Conservation (phyloP, 1,140 invertebrate genomes). For the Bacillus rossius region DNA sequence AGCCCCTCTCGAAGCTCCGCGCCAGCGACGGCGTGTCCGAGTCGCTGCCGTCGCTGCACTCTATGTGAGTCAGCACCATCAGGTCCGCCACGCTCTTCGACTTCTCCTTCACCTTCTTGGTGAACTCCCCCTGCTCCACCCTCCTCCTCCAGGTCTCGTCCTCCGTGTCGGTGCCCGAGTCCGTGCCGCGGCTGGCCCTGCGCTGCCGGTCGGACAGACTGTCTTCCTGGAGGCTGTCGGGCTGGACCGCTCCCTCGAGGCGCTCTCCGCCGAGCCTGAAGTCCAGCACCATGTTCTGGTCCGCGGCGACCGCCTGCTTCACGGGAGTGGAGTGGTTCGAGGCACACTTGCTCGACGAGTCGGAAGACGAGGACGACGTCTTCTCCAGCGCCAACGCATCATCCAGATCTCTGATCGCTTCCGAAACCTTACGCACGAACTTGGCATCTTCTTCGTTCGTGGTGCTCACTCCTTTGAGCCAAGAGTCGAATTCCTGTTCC, state of each 20-base stretch:
- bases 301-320: conserved; percentile 11
- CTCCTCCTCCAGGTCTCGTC: conserved; percentile 59
- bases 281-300: conserved; percentile 28
- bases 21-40: conserved; percentile 27
- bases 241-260: background rate
- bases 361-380: conserved; percentile 51
- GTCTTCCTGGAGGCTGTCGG: conserved; percentile 10
- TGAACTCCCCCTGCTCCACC: conserved; percentile 57
- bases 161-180: conserved; percentile 36
- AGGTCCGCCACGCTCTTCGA: conserved; percentile 67
- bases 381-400: conserved; percentile 56
- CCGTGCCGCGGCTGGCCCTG: background rate
- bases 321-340: conserved; percentile 46
- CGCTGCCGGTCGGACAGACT: background rate
- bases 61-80: conserved; percentile 68
- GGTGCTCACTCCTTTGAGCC: conserved; percentile 50
- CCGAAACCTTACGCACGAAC: conserved; percentile 53
- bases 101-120: conserved; percentile 63
- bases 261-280: conserved; percentile 30
- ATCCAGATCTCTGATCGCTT: conserved; percentile 59
- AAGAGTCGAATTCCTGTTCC: conserved; percentile 44
- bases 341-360: conserved; percentile 5
- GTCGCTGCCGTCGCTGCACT: conserved; percentile 54
- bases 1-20: conserved; percentile 8
- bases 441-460: conserved; percentile 46